Evolutionary conservation across 2,797 vertebrate genomes (phyloP), one percentile per base, ranked within the genome.

Genomic region (Oreochromis mossambicus): DNA sequence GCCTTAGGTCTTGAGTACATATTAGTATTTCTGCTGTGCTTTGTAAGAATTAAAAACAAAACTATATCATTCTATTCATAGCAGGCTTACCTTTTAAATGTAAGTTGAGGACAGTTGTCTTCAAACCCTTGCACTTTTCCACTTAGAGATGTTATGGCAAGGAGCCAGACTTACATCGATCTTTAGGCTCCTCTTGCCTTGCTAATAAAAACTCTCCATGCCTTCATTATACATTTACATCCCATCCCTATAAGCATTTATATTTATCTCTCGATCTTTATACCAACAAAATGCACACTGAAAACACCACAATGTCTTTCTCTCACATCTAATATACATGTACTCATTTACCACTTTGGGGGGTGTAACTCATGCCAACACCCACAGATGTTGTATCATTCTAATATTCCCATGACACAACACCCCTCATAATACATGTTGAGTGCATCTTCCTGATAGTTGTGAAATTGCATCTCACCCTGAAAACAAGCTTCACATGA

Each of bases 401-500:
- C 12, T 58, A 58, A 77, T 46, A 13, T 24, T 46, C 66, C 41
- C 8, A 26, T 73, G 8, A 63, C 14, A 26, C 14, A 41, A 15
- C 7, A 1, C 13, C 11, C 54, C 13, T 78, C 32, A 75, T 19
- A 36, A 61, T 87, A 88, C 85, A 54, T 51, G 5, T 5, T 14
- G 3, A 52, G 21, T 48, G 84, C 78, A 83, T 81, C 66, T 77
- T 50, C 13, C 7, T 85, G 84, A 87, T 77, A 38, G 21, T 56
- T 55, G 15, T 70, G 88, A 87, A 88, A 7, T 75, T 79, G 68
- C 51, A 24, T 13, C 56, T 89, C 90, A 93, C 89, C 84, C 81
- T 46, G 75, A 89, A 91, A 78, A 55, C 11, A 85, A 83, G 1
- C 92, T 83, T 95, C 95, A 95, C 93, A 93, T 48, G 86, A 89